These are phyloP conservation scores for Ridgeia piscesae DNA, from an alignment of 1,140 invertebrate genomes.

Conservation along the genomic window DNA sequence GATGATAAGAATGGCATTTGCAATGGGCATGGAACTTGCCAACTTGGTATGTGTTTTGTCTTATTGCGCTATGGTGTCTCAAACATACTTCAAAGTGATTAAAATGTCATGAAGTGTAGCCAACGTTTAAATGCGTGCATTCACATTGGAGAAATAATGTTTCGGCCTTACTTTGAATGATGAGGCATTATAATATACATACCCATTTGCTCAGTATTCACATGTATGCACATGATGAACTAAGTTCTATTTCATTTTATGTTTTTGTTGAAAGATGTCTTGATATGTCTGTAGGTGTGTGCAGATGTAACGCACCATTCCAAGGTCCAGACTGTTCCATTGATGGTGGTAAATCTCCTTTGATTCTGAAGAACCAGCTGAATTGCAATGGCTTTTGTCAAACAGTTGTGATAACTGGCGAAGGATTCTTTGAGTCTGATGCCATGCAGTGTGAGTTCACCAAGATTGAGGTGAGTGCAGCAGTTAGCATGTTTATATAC, in stretches of 20 bases:
- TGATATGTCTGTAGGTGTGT: conserved; percentile 7
- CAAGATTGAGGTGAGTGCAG: not conserved
- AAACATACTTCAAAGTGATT: not conserved
- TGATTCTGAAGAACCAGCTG: not conserved
- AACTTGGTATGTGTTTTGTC: not conserved
- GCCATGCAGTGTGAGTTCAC: conserved; percentile 14
- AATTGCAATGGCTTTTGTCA: not conserved
- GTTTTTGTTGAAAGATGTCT: not conserved
- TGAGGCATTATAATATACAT: no score
- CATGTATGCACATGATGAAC: no score
- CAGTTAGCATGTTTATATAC: no score
- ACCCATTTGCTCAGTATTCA: no score
- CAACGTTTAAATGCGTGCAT: not conserved
- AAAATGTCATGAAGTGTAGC: not conserved
- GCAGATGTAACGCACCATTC: conserved; percentile 10
- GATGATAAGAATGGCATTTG: no score
- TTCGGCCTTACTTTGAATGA: no score
- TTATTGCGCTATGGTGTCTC: not conserved
- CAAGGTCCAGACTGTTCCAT: conserved; percentile 7
- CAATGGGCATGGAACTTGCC: not conserved
- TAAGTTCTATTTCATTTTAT: not conserved
- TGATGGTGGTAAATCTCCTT: not conserved
- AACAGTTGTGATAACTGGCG: conserved; percentile 2
- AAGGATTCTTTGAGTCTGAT: not conserved
- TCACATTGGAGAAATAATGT: no score